Conservation (phyloP, 2,888 invertebrate genomes). For the Thereva nobilitata region DNA sequence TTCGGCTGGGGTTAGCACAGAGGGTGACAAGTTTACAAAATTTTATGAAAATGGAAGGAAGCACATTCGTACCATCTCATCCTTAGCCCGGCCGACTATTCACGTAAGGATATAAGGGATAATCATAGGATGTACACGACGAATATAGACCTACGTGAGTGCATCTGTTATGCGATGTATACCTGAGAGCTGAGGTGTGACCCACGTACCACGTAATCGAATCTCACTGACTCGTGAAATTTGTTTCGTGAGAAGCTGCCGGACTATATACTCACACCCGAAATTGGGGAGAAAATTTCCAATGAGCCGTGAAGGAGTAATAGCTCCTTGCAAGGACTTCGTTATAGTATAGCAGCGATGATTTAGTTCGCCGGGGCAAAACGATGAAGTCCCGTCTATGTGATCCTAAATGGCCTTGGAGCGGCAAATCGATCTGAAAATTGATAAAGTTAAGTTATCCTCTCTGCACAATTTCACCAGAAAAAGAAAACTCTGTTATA, state of each 20-base stretch:
- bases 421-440: conserved; percentile 3
- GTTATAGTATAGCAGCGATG: neutral
- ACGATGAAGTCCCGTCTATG: neutral
- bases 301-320: neutral
- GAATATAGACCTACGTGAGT: too few species aligned
- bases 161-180: neutral
- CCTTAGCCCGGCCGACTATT: too few species aligned
- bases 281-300: neutral
- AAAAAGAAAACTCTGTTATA: neutral
- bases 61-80: too few species aligned
- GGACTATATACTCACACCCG: too few species aligned
- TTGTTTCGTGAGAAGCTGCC: conserved; percentile 33
- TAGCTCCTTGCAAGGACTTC: neutral
- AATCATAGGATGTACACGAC: too few species aligned
- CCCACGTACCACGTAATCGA: conserved; percentile 34
- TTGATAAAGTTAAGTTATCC: conserved; percentile 3
- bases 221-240: conserved; percentile 38
- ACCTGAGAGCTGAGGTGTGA: conserved; percentile 9
- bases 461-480: neutral
- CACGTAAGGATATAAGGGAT: too few species aligned
- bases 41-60: too few species aligned
- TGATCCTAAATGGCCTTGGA: neutral
- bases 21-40: too few species aligned
- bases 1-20: too few species aligned
- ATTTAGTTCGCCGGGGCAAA: neutral